These are phyloP conservation scores for Melanerpes aurifrons DNA, from an alignment of 2,113 vertebrate genomes.

Conservation along the genomic window DNA sequence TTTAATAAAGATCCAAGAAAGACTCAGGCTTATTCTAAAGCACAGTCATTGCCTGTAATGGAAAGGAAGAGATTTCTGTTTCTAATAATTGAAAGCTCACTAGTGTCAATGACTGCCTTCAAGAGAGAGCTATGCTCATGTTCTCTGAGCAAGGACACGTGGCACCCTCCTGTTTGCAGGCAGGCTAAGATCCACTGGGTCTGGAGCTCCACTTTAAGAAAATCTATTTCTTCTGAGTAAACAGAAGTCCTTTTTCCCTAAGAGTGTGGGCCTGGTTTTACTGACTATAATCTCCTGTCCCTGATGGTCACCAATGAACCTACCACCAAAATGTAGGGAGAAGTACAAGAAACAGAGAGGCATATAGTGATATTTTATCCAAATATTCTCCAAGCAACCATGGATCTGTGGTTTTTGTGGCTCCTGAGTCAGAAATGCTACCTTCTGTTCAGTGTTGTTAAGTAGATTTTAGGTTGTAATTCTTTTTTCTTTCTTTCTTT, in stretches of 20 bases:
- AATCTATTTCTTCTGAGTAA: background rate
- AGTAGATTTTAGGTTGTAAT: background rate
- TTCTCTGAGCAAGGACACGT: background rate
- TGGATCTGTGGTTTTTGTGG: background rate
- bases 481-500: background rate
- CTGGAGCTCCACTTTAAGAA: background rate
- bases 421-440: background rate
- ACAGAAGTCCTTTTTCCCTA: background rate
- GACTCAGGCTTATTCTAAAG: background rate
- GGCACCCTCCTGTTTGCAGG: background rate
- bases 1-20: background rate
- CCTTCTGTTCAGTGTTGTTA: background rate
- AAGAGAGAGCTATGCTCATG: background rate
- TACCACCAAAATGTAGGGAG: background rate
- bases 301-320: background rate
- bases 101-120: background rate
- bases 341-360: background rate
- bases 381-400: constrained; percentile 5
- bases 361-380: background rate
- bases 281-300: background rate
- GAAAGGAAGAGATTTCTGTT: background rate
- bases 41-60: background rate
- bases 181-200: background rate
- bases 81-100: background rate
- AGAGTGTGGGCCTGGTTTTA: background rate